Evolutionary conservation across 1,140 invertebrate genomes (phyloP), one percentile per base, ranked within the genome.

Genomic region (Drosophila pruinosa): DNA sequence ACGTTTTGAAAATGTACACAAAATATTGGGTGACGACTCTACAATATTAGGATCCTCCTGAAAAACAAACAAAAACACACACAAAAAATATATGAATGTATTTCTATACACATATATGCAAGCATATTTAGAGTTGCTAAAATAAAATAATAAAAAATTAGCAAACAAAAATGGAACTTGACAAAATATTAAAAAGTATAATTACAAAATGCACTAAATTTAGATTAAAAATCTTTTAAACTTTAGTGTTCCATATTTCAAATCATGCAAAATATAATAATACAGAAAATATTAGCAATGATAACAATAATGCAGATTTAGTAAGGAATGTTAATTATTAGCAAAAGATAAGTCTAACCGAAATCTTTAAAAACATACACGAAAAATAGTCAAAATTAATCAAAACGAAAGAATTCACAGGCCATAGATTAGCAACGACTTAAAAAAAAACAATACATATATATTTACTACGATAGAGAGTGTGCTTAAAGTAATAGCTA

Each of bases 191-290:
- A 15, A 26, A 50, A 41, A 36, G 21, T 36, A 43, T 38, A 77
- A 73, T 67, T 56, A 75, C 59, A 65, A 86, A 77, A 74, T 86
- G 77, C 59, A 89, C 75, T 89, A 75, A 89, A 83, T 85, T 85
- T 85, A 81, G 79, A 78, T 89, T 73, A 64, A 76, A 89, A 89
- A 78, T 88, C 88, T 88, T 88, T 88, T 82, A 88, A 85, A 90
- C 74, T 85, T 75, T 90, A 90, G 88, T 89, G 88, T 85, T 90
- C 89, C 89, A 90, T 89, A 89, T 89, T 89, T 82, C 75, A 81
- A 90, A 17, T 19, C 28, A 4, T 68, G 71, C 68, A 79, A 79
- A 72, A 15, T 41, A 58, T 41, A 65, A 62, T 75, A 54, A 24
- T 57, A 58, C 75, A 70, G 67, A 54, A 61, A 47, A 48, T 53